Conservation (phyloP, 2,797 vertebrate genomes). For the Tragopan temminckii region DNA sequence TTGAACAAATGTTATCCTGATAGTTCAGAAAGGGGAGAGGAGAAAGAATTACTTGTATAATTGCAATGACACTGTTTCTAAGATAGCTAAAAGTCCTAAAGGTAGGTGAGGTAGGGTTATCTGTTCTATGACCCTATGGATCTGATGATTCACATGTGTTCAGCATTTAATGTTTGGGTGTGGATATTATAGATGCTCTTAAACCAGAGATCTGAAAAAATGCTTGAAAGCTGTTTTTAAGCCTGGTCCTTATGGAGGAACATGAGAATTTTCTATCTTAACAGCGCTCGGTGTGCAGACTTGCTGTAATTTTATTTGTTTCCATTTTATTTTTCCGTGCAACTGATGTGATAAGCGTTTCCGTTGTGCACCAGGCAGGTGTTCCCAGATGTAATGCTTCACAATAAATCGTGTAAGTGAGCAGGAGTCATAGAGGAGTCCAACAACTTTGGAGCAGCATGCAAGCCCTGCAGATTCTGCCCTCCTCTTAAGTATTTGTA, state of each 20-base stretch:
- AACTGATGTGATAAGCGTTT: not conserved
- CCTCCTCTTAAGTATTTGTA: not conserved
- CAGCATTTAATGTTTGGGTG: not conserved
- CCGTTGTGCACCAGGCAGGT: not conserved
- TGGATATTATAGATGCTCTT: not conserved
- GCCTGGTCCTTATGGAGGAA: not conserved
- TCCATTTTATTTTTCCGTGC: not conserved
- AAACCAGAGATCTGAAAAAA: not conserved
- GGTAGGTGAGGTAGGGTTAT: not conserved
- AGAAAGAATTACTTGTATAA: not conserved
- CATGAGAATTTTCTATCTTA: not conserved
- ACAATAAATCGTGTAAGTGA: not conserved
- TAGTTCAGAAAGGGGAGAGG: not conserved
- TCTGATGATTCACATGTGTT: accelerated
- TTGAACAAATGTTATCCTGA: not conserved
- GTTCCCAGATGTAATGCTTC: not conserved
- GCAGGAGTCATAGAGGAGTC: slow-evolving; percentile 4
- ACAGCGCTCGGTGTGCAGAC: not conserved
- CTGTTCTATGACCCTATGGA: accelerated
- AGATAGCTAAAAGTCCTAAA: not conserved
- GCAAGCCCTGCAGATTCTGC: not conserved
- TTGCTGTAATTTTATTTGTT: not conserved
- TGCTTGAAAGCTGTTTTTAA: not conserved
- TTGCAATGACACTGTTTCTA: not conserved
- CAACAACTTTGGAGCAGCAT: not conserved